Evolutionary conservation across 2,888 invertebrate species (phyloP), one percentile per base, ranked within the genome.

Genomic region (Melolontha melolontha): DNA sequence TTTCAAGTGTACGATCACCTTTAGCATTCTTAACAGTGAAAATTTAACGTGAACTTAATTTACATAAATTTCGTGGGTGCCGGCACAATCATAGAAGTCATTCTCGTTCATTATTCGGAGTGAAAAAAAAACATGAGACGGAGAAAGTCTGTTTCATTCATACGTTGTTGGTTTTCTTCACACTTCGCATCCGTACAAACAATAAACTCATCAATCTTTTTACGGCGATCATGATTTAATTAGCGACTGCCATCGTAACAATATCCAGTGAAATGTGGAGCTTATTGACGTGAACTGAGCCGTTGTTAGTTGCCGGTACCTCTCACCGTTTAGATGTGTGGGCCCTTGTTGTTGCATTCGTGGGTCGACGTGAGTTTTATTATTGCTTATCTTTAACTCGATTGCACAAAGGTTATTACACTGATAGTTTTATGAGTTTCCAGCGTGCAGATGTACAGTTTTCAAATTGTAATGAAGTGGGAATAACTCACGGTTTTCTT

Each of bases 311-410:
- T 17, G 39, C 14, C 29, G 44, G 63, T 40, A 39, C 39, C 52
- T 51, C 64, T 52, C 40, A 42, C 52, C 14, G 14, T 29, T 16
- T 42, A 12, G 50, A 40, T 52, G 64, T 67, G 72, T 72, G 68
- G 72, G 72, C 62, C 55, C 70, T 44, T 29, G 29, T 44, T 27
- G 47, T 41, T 42, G 12, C 41, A 22, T 42, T 59, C 59, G 47
- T 59, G 47, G 59, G 47, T 34, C 59, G 59, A 34, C 44, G 47
- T 59, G 64, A 39, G 41, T 70, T 70, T 72, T 71, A 71, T 72
- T 72, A 69, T 71, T 70, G 68, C 64, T 72, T 67, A 70, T 68
- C 62, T 72, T 67, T 42, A 52, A 52, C 27, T 47, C 62, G 63
- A 66, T 69, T 66, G 62, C 69, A 59, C 51, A 51, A 64, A 64